A percentile compares a stretch with the other conserved stretches of the same genome.
Conservation (phyloP, 2,113 vertebrate genomes). For the Porphyrio hochstetteri region DNA sequence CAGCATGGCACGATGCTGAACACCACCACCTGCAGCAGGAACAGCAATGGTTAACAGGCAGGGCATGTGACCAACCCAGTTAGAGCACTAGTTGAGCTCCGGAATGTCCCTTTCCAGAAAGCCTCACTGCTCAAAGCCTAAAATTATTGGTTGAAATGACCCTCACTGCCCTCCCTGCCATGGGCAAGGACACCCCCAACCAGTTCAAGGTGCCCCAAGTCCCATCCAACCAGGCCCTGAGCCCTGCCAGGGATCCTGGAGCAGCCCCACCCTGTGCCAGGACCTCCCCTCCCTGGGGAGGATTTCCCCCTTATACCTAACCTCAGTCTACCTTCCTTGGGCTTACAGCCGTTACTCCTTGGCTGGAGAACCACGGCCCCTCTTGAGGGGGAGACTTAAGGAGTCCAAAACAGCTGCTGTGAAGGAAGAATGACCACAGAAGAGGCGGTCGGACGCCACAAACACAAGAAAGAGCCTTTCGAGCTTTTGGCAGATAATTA, state of each 20-base stretch:
- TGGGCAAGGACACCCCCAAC: no score
- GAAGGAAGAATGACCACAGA: background rate
- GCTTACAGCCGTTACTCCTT: no score
- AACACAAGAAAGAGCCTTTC: background rate
- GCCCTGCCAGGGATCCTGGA: no score
- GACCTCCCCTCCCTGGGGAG: no score
- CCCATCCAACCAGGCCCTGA: no score
- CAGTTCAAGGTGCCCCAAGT: no score
- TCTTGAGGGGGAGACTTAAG: background rate
- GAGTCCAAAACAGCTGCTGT: background rate
- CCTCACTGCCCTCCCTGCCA: no score
- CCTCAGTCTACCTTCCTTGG: no score
- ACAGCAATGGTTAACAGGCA: background rate
- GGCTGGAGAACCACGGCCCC: fast-evolving
- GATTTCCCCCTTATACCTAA: no score
- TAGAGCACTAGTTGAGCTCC: background rate
- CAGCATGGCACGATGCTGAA: background rate
- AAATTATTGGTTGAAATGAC: no score
- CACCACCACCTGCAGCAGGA: background rate
- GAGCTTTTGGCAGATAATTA: background rate
- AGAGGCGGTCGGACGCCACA: background rate
- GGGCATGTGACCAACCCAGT: background rate
- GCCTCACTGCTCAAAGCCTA: background rate
- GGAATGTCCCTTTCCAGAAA: background rate
- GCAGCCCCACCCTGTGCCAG: no score